A percentile compares a stretch with the other conserved stretches of the same genome.
phyloP scores from a whole-genome alignment of 2,113 vertebrate species.

The Microcebus lehilahytsara region DNA sequence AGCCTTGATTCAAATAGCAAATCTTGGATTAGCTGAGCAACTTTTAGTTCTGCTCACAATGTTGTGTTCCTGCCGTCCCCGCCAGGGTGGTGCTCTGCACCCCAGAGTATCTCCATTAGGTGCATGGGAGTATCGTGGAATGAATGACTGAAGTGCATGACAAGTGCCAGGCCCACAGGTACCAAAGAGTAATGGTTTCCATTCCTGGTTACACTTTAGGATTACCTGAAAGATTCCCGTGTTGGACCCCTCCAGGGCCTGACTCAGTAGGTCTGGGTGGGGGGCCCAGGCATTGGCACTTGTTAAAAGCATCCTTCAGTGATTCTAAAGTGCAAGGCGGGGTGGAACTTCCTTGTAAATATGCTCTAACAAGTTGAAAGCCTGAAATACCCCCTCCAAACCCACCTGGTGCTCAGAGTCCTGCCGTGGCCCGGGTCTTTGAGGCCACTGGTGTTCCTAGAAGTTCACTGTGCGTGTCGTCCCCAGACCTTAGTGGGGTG shows the following conservation, averaged over 20 bases:
- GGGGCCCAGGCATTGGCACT: background rate
- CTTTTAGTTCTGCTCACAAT: background rate
- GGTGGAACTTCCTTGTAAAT: background rate
- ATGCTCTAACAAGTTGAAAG: background rate
- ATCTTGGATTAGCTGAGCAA: background rate
- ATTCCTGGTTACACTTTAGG: background rate
- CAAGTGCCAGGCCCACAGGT: background rate
- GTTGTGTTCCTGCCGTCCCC: background rate
- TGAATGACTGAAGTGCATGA: background rate
- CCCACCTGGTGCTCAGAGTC: background rate
- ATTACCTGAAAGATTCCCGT: background rate
- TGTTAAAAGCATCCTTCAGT: background rate
- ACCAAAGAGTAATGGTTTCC: background rate
- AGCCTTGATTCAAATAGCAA: background rate
- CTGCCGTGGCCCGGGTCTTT: background rate
- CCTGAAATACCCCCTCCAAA: background rate
- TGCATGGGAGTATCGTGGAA: background rate
- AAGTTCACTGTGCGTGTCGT: background rate
- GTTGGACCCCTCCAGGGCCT: background rate
- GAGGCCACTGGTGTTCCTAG: background rate
- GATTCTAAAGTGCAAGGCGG: background rate
- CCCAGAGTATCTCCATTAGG: background rate
- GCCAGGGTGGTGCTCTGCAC: fast-evolving
- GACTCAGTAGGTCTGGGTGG: background rate
- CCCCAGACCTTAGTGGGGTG: background rate